Conservation (phyloP, 2,113 vertebrate genomes). For the Sterna hirundo region DNA sequence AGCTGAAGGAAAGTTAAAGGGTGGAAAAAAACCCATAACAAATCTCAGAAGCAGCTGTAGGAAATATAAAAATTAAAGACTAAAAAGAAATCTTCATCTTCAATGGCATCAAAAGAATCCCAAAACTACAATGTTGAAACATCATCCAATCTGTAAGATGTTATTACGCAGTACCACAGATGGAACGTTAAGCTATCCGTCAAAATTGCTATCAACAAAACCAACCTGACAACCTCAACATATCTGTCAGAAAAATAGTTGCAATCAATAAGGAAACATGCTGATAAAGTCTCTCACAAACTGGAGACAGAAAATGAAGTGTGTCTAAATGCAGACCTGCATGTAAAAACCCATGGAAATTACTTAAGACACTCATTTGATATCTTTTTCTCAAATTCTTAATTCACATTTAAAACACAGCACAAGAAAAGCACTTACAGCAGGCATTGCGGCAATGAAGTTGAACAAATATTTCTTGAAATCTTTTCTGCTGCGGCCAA, state of each 20-base stretch:
- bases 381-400: not conserved
- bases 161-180: not conserved
- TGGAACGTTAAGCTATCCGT: not conserved
- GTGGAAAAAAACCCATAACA: accelerated
- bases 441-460: conserved; percentile 96
- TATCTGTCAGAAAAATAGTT: not conserved
- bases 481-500: conserved; percentile 92
- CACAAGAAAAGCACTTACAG: conserved; percentile 84
- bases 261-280: not conserved
- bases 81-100: not conserved
- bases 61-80: not conserved
- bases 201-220: not conserved
- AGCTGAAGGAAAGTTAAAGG: not conserved
- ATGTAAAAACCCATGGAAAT: not conserved
- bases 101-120: not conserved
- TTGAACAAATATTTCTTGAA: conserved; percentile 96
- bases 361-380: not conserved
- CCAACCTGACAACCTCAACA: not conserved
- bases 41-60: not conserved
- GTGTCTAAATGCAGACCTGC: not conserved
- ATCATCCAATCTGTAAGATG: not conserved
- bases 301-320: not conserved
- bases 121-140: not conserved
- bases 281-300: not conserved
- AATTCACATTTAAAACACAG: not conserved